Conservation (phyloP, 2,113 vertebrate genomes). For the Thymallus thymallus region DNA sequence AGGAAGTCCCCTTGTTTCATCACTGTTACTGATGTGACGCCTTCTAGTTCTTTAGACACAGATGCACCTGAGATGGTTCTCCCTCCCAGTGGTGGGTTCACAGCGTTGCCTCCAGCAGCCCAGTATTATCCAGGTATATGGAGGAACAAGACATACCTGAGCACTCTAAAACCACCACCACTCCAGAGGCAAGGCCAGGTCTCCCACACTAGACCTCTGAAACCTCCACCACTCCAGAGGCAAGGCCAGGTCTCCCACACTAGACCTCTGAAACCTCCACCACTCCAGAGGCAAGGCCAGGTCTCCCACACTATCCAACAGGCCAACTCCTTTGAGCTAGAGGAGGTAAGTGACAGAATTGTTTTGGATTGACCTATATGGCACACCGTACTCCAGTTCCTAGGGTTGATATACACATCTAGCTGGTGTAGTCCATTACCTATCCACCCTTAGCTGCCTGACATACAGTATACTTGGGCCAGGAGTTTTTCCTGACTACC, state of each 20-base stretch:
- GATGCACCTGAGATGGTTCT: constrained; percentile 4
- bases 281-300: neutral
- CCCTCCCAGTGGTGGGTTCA: neutral
- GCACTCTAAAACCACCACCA: neutral
- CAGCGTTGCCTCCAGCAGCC: constrained; percentile 4
- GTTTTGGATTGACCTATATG: neutral
- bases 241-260: neutral
- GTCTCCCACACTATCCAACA: constrained; percentile 42
- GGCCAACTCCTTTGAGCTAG: constrained; percentile 73
- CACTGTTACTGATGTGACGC: constrained; percentile 57
- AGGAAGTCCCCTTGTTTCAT: constrained; percentile 51
- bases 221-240: constrained; percentile 1
- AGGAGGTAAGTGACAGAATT: constrained; percentile 67
- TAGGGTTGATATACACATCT: neutral
- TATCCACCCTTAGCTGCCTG: too few species aligned
- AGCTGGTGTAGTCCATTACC: too few species aligned
- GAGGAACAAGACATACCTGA: constrained; percentile 38
- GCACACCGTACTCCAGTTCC: neutral
- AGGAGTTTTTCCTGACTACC: too few species aligned
- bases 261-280: too few species aligned
- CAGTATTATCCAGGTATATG: fast-evolving
- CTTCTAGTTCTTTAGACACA: constrained; percentile 4
- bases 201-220: too few species aligned
- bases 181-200: neutral
- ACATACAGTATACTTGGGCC: too few species aligned